Percentiles rank a stretch among this genome's conserved stretches.
Evolutionary conservation across 2,113 vertebrate species (phyloP).

Genomic region (Etheostoma cragini): DNA sequence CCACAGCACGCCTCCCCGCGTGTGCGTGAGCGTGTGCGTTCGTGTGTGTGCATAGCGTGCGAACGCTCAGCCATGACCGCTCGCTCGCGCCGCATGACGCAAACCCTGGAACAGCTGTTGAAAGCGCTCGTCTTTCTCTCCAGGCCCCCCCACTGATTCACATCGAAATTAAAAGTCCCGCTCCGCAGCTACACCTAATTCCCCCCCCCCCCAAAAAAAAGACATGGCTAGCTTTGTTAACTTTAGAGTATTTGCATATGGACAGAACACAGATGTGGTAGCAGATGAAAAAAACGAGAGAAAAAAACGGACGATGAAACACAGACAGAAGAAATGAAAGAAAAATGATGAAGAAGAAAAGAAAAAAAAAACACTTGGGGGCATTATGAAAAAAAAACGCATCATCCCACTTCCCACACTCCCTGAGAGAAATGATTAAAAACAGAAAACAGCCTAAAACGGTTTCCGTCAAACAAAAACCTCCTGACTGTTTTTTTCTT

Average conservation of each 20-base stretch:
- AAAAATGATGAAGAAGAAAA: slow-evolving; percentile 11
- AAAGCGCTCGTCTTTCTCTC: slow-evolving; percentile 36
- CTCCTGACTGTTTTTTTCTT: slow-evolving; percentile 9
- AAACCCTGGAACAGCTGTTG: slow-evolving; percentile 73
- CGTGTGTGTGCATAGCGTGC: slow-evolving; percentile 66
- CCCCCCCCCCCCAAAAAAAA: slow-evolving; percentile 4
- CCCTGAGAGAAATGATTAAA: slow-evolving; percentile 61
- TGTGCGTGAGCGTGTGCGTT: slow-evolving; percentile 13
- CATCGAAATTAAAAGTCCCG: slow-evolving; percentile 42
- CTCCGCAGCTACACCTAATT: slow-evolving; percentile 44
- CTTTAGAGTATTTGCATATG: slow-evolving; percentile 53
- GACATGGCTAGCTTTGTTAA: slow-evolving; percentile 42
- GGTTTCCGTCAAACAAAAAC: slow-evolving; percentile 39
- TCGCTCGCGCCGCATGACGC: slow-evolving; percentile 62
- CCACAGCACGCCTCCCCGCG: slow-evolving; percentile 53
- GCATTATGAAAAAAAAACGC: slow-evolving; percentile 32
- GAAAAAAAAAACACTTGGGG: slow-evolving; percentile 41
- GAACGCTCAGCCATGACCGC: slow-evolving; percentile 72
- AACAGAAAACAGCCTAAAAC: slow-evolving; percentile 61
- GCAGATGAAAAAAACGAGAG: neutral
- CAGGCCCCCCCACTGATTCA: slow-evolving; percentile 43
- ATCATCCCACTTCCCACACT: slow-evolving; percentile 60
- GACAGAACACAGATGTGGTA: slow-evolving; percentile 61
- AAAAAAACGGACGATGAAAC: slow-evolving; percentile 48
- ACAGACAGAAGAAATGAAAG: slow-evolving; percentile 48